Percentiles rank a stretch among this genome's conserved stretches.
phyloP scores from a whole-genome alignment of 1,140 invertebrate genomes.

The Antheraea mylitta region DNA sequence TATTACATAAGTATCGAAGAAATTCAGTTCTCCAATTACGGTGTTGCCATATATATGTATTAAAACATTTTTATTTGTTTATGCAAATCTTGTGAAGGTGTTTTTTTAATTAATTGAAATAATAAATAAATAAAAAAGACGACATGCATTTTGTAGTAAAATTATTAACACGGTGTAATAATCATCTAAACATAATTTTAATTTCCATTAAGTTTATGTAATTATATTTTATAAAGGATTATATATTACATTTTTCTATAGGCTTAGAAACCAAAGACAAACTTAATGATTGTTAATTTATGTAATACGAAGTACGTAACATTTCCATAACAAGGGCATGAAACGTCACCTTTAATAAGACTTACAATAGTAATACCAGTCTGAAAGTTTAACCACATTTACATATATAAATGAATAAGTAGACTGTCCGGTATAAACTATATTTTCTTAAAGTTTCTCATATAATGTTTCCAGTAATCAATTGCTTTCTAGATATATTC shows the following conservation, averaged over 20 bases:
- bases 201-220: constrained; percentile 27
- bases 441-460: too few relatives aligned
- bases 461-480: too few relatives aligned
- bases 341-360: neutral
- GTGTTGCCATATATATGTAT: neutral
- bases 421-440: too few relatives aligned
- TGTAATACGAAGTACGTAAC: neutral
- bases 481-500: too few relatives aligned
- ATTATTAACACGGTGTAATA: constrained; percentile 30
- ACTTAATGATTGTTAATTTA: constrained; percentile 19
- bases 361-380: neutral
- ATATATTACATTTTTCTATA: neutral
- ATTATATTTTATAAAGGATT: neutral
- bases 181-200: constrained; percentile 20
- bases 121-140: constrained; percentile 8
- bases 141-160: constrained; percentile 17
- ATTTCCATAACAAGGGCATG: constrained; percentile 7
- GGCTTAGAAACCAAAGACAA: neutral
- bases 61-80: neutral
- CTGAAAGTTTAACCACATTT: neutral
- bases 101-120: constrained; percentile 2
- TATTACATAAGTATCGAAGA: neutral
- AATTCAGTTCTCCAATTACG: neutral
- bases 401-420: too few relatives aligned
- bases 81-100: neutral